These are phyloP conservation scores for Pemphigus obesinymphae DNA, from an alignment of 1,140 invertebrate species.

Conservation along the genomic window DNA sequence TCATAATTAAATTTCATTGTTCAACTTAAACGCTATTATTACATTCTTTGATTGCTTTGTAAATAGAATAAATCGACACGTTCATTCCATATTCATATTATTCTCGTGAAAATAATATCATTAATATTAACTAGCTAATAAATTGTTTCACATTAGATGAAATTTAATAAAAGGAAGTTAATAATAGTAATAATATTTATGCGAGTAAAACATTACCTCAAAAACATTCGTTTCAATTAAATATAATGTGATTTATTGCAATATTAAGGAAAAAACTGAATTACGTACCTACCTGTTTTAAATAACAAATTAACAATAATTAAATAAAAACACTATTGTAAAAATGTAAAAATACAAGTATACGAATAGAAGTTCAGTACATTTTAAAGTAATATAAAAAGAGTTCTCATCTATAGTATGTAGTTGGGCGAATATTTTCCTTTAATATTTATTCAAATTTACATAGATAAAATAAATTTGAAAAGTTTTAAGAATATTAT, in stretches of 20 bases:
- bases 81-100: no score
- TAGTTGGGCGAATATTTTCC: neutral
- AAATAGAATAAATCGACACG: neutral
- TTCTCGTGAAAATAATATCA: neutral
- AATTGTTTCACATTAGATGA: neutral
- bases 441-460: neutral
- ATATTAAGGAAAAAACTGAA: neutral
- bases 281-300: no score
- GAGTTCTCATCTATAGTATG: no score
- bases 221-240: neutral
- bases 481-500: neutral
- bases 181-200: no score
- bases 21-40: neutral
- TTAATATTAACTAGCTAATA: neutral
- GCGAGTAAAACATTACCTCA: neutral
- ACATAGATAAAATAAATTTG: neutral
- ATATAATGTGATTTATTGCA: neutral
- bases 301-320: no score
- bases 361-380: no score
- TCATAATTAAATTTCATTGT: slow-evolving; percentile 5
- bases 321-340: no score
- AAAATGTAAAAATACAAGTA: no score
- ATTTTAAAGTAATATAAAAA: no score
- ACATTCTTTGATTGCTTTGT: neutral
- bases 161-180: no score